phyloP scores from a whole-genome alignment of 2,888 invertebrate species.

The Leptogaster cylindrica region DNA sequence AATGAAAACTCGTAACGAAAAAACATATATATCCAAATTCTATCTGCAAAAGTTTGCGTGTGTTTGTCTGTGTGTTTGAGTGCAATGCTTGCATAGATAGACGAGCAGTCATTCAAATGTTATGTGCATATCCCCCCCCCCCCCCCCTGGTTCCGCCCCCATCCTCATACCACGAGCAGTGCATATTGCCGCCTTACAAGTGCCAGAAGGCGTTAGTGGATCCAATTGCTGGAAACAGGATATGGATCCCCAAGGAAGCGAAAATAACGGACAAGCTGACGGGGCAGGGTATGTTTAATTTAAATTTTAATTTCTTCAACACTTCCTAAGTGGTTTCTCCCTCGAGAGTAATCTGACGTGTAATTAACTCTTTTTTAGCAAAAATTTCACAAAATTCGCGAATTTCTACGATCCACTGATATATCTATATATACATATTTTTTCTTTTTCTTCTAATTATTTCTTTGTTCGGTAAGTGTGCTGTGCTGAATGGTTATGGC shows the following conservation, averaged over 20 bases:
- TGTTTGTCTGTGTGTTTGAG: background rate
- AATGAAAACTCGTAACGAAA: no score
- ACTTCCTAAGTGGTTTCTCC: conserved; percentile 1
- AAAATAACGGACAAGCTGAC: background rate
- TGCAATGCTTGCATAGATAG: background rate
- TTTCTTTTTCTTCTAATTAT: background rate
- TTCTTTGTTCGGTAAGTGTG: background rate
- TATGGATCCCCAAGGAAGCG: background rate
- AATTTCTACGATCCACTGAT: no score
- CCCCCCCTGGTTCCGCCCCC: no score
- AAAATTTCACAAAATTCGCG: background rate
- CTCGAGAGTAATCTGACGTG: conserved; percentile 4
- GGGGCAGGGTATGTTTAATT: background rate
- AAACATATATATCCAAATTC: background rate
- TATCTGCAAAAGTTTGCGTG: background rate
- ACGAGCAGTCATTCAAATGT: background rate
- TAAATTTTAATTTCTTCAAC: conserved; percentile 9
- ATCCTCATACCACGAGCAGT: no score
- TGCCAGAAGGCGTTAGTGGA: background rate
- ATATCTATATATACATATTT: background rate
- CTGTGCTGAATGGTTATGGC: no score
- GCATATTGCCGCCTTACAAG: background rate
- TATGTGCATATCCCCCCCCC: background rate
- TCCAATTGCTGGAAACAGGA: background rate
- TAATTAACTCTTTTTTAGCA: conserved; percentile 2